These are phyloP conservation scores for Trachemys scripta DNA, from an alignment of 2,113 vertebrate species.

Conservation along the genomic window DNA sequence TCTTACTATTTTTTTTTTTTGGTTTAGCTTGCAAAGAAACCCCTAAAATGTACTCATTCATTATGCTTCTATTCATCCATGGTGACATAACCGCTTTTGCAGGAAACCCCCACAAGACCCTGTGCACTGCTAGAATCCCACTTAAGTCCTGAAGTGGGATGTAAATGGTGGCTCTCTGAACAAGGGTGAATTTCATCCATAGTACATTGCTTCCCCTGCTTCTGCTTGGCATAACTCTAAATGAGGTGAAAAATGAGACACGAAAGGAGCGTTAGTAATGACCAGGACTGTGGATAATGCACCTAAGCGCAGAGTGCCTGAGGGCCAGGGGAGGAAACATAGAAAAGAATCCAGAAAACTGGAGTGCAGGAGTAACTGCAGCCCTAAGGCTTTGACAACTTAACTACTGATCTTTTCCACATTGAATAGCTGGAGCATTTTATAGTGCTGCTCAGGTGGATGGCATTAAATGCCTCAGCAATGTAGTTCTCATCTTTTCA, in stretches of 20 bases:
- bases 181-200: not conserved
- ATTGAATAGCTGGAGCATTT: constrained; percentile 43
- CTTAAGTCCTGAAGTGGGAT: not conserved
- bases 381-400: constrained; percentile 52
- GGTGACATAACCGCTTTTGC: not conserved
- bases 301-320: not conserved
- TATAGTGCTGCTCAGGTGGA: constrained; percentile 15
- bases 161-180: not conserved
- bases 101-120: not conserved
- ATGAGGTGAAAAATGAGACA: not conserved
- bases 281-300: not conserved
- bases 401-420: constrained; percentile 24
- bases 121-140: not conserved
- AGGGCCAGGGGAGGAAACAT: not conserved
- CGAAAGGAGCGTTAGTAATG: constrained; percentile 1
- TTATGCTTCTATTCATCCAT: not conserved
- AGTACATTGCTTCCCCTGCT: constrained; percentile 8
- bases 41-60: not conserved
- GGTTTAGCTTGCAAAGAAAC: not conserved
- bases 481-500: constrained; percentile 10
- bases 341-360: constrained; percentile 52
- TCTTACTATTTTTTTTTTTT: not conserved
- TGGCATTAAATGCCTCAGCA: constrained; percentile 24
- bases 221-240: not conserved
- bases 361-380: constrained; percentile 40